Percentiles rank a stretch among this genome's conserved stretches.
Evolutionary conservation across 1,140 invertebrate genomes (phyloP).

Genomic region (Panagrolaimus sp.): DNA sequence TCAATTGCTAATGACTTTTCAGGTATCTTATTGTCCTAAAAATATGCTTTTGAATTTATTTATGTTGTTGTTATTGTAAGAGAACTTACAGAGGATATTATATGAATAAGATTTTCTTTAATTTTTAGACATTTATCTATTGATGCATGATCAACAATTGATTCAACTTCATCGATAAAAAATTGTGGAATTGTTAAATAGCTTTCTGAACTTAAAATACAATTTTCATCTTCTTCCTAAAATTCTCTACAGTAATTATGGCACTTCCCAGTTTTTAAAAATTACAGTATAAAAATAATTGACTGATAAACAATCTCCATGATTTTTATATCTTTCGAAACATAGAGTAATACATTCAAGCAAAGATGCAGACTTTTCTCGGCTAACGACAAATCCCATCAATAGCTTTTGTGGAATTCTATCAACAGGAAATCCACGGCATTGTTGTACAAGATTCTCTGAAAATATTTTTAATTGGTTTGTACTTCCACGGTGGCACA

Average conservation of each 20-base stretch:
- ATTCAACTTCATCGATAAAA: conserved; percentile 38
- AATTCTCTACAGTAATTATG: too few relatives aligned
- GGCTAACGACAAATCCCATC: conserved; percentile 29
- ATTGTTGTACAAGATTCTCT: conserved; percentile 37
- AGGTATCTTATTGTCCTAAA: too few relatives aligned
- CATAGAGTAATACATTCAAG: conserved; percentile 42
- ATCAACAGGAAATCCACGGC: conserved; percentile 31
- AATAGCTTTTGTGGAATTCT: conserved; percentile 35
- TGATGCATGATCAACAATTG: conserved; percentile 43
- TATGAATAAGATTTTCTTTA: too few relatives aligned
- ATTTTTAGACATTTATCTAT: conserved; percentile 19
- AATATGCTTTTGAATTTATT: too few relatives aligned
- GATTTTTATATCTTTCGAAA: conserved; percentile 19
- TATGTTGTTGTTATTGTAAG: too few relatives aligned
- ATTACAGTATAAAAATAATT: conserved; percentile 41
- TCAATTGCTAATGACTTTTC: too few relatives aligned
- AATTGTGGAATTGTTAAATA: conserved; percentile 24
- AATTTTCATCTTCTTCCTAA: conserved; percentile 21
- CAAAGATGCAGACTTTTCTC: conserved; percentile 27
- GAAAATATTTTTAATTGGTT: conserved; percentile 14
- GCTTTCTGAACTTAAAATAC: conserved; percentile 38
- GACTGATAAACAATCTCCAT: conserved; percentile 28
- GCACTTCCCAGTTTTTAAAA: not conserved
- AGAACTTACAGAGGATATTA: too few relatives aligned
- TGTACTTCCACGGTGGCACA: not conserved